Evolutionary conservation across 2,797 vertebrate species (phyloP), one percentile per base, ranked within the genome.

Genomic region (Phylloscopus collybita): DNA sequence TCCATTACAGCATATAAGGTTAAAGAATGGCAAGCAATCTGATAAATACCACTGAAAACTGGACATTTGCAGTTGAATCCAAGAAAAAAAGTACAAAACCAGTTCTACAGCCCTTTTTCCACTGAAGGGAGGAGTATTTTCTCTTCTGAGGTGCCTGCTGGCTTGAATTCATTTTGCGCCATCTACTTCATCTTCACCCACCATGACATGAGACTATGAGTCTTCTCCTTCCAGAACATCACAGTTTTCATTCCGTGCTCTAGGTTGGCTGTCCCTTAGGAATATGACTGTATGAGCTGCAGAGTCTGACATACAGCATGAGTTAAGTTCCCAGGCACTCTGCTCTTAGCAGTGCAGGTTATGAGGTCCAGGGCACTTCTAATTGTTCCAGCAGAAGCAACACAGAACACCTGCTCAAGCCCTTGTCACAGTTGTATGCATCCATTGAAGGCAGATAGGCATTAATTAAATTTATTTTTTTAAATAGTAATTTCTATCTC

Each of bases 161-260:
- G 47, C 47, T 69, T 81, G 60, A 69, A 54, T 49, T 66, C 22
- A 1, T 29, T 83, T 85, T 70, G 16, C 11, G 6, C 36, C 0
- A 0, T 29, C 47, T 66, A 4, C 29, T 73, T 87, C 1, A 0
- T 54, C 45, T 32, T 2, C 5, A 1, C 25, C 19, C 2, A 2
- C 15, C n/a, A 16, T 23, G n/a, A 19, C 1, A 1, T 59, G 36
- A 59, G 38, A 44, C 30, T 61, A 38, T 29, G 5, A 54, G 19
- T 15, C 30, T 54, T 76, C 18, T 82, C 14, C 14, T 80, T 72
- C 42, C 27, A 87, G 44, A 59, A 56, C 7, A 47, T 18, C 22
- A 56, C 11, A 18, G 16, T 85, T 91, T 85, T 80, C 16, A 25
- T 73, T 59, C 44, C 0, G 1, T 18, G 2, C 9, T 73, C 42